phyloP scores from a whole-genome alignment of 2,113 vertebrate genomes.

The Physeter macrocephalus region DNA sequence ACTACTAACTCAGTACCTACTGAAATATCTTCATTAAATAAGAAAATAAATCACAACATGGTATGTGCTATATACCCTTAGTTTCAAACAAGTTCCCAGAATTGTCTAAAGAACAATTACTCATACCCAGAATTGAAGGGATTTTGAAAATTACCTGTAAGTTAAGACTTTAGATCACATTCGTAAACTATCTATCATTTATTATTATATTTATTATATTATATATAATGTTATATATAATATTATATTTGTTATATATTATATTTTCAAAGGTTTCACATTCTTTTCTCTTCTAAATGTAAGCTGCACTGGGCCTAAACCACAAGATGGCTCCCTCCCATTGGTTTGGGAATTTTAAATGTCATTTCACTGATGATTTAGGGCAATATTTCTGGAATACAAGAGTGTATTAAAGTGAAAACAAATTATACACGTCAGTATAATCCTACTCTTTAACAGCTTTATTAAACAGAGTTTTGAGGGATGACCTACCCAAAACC shows the following conservation, averaged over 20 bases:
- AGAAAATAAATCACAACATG: neutral
- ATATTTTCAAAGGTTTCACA: neutral
- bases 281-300: neutral
- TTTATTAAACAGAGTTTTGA: neutral
- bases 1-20: neutral
- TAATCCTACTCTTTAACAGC: neutral
- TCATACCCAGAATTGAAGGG: neutral
- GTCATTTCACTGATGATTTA: neutral
- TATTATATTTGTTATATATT: neutral
- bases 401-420: neutral
- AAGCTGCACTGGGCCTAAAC: neutral
- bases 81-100: neutral
- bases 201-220: neutral
- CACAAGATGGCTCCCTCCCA: slow-evolving; percentile 71
- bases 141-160: neutral
- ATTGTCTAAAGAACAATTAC: neutral
- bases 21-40: neutral
- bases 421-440: neutral
- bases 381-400: neutral
- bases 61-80: neutral
- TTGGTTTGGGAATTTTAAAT: slow-evolving; percentile 13
- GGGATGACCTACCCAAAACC: neutral
- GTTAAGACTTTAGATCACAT: neutral
- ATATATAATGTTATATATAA: neutral
- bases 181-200: neutral